Conservation (phyloP, 2,113 vertebrate species). For the Sylvia atricapilla region DNA sequence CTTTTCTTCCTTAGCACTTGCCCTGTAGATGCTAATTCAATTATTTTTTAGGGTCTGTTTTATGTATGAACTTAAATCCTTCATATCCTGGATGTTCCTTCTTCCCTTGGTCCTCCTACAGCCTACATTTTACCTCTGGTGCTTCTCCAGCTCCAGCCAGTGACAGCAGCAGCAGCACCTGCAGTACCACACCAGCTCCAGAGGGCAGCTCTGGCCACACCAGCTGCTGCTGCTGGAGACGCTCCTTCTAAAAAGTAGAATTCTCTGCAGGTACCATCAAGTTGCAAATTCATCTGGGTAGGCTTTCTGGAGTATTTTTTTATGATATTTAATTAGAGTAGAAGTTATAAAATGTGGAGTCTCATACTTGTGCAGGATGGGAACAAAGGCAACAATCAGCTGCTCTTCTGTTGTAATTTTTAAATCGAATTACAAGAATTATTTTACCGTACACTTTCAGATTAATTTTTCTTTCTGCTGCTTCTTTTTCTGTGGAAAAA, state of each 20-base stretch:
- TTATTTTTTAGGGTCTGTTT: background rate
- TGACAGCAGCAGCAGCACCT: background rate
- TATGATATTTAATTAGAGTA: background rate
- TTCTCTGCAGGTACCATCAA: background rate
- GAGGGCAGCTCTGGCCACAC: background rate
- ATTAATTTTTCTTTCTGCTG: background rate
- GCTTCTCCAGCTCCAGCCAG: background rate
- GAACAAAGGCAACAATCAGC: background rate
- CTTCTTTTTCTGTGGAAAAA: background rate
- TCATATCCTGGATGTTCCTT: slow-evolving; percentile 1
- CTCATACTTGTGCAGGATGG: background rate
- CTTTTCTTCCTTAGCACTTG: background rate
- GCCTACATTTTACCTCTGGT: background rate
- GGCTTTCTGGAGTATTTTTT: background rate
- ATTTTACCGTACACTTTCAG: background rate
- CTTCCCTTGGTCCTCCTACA: background rate
- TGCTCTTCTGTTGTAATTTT: background rate
- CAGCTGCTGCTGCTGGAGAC: background rate
- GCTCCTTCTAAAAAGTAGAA: background rate
- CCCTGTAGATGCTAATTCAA: background rate
- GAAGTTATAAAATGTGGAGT: background rate
- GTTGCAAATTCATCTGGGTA: background rate
- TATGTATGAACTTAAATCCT: background rate
- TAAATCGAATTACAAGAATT: background rate
- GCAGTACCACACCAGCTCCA: background rate